phyloP scores from a whole-genome alignment of 2,113 vertebrate genomes.

The Rafetus swinhoei region DNA sequence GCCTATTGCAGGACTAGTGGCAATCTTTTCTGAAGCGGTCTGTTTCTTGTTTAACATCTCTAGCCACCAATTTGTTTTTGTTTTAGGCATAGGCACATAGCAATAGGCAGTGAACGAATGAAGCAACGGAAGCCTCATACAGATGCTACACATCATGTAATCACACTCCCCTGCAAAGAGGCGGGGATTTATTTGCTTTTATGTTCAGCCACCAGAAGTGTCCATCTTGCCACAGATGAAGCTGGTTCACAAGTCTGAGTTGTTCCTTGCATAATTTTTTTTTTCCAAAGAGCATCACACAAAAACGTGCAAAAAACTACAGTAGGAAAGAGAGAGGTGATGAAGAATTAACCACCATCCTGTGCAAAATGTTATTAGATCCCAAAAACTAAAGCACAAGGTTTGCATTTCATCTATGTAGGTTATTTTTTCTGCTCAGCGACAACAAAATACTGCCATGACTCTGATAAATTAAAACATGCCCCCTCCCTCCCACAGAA shows the following conservation, averaged over 20 bases:
- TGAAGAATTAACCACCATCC: slow-evolving; percentile 28
- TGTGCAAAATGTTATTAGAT: slow-evolving; percentile 52
- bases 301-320: not conserved
- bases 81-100: slow-evolving; percentile 34
- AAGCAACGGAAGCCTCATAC: not conserved
- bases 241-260: slow-evolving; percentile 15
- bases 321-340: not conserved
- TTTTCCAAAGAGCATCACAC: not conserved
- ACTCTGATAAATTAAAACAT: slow-evolving; percentile 35
- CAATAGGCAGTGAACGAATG: not conserved
- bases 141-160: slow-evolving; percentile 10
- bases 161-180: not conserved
- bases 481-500: not conserved
- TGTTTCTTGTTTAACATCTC: not conserved
- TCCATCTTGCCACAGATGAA: rapidly evolving
- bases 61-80: not conserved
- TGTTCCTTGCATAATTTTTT: slow-evolving; percentile 57
- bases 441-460: slow-evolving; percentile 50
- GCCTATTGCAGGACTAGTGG: not conserved
- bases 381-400: slow-evolving; percentile 60
- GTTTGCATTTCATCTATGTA: slow-evolving; percentile 52
- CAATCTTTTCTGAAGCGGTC: not conserved
- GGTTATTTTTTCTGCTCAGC: slow-evolving; percentile 40
- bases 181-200: not conserved
- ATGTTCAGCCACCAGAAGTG: not conserved